Conservation (phyloP, 2,113 vertebrate genomes). For the Catagonus wagneri region DNA sequence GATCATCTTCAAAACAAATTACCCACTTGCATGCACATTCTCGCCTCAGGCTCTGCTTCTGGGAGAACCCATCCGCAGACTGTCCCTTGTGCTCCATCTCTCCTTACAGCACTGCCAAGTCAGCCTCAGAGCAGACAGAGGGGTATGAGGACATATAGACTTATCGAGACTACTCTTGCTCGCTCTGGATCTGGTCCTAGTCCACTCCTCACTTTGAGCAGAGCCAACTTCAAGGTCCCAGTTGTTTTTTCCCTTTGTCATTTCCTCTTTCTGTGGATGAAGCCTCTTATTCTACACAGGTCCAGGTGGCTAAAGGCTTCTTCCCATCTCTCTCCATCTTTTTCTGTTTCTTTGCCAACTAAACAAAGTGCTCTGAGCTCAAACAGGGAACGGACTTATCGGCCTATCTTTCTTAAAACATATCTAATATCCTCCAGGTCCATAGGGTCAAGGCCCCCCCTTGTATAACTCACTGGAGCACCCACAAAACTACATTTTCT, state of each 20-base stretch:
- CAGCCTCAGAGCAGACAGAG: background rate
- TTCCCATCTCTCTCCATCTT: background rate
- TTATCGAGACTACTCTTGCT: background rate
- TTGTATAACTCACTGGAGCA: conserved; percentile 53
- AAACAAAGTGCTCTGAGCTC: conserved; percentile 15
- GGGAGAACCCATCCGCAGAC: background rate
- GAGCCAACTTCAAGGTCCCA: background rate
- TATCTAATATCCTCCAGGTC: conserved; percentile 70
- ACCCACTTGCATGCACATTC: fast-evolving
- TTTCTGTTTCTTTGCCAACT: background rate
- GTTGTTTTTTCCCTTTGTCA: background rate
- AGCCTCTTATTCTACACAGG: background rate
- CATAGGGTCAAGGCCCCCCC: conserved; percentile 63
- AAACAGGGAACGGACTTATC: conserved; percentile 43
- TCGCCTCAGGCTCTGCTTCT: background rate
- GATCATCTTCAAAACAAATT: background rate
- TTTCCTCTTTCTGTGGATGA: background rate
- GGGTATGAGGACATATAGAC: background rate
- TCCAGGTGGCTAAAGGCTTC: background rate
- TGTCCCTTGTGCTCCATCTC: no score
- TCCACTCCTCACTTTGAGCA: fast-evolving
- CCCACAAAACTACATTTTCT: conserved; percentile 83
- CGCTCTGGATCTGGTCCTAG: background rate
- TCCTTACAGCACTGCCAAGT: background rate
- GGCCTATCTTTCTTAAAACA: conserved; percentile 65